These are phyloP conservation scores for Gambusia yucatana DNA, from an alignment of 2,797 vertebrate species.

Conservation along the genomic window DNA sequence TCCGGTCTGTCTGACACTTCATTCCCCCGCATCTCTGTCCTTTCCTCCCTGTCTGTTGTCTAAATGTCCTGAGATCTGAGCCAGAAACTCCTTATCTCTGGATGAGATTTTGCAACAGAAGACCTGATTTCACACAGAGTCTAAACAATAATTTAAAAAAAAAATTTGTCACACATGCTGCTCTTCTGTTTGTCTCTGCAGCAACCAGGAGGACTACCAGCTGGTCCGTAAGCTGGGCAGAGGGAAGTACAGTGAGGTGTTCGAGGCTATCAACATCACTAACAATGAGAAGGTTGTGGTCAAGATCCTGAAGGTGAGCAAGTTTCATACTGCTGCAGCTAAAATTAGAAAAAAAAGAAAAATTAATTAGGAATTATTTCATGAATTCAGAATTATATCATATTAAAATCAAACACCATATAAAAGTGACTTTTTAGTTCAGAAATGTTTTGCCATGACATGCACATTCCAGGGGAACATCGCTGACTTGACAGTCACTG, in stretches of 20 bases:
- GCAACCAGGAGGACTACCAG: slow-evolving; percentile 99
- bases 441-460: not conserved
- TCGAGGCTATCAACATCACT: slow-evolving; percentile 99
- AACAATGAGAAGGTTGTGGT: slow-evolving; percentile 99
- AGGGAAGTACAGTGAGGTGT: slow-evolving; percentile 99
- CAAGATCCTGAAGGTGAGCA: slow-evolving; percentile 97
- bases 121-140: not conserved
- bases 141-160: slow-evolving; percentile 1
- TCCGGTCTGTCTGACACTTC: slow-evolving; percentile 33
- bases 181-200: slow-evolving; percentile 69
- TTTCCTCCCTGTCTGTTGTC: not conserved
- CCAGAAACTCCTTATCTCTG: not conserved
- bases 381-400: not conserved
- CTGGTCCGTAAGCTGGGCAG: slow-evolving; percentile 97
- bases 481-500: not conserved
- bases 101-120: not conserved
- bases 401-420: not conserved
- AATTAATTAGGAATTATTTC: not conserved
- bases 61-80: slow-evolving; percentile 10
- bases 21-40: slow-evolving; percentile 6
- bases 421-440: not conserved
- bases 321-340: not conserved
- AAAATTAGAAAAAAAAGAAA: no score
- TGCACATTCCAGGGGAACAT: not conserved
- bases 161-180: slow-evolving; percentile 6